Base-by-base conservation (phyloP, 1,140 invertebrate species). In the Venustaconcha ellipsiformis region DNA sequence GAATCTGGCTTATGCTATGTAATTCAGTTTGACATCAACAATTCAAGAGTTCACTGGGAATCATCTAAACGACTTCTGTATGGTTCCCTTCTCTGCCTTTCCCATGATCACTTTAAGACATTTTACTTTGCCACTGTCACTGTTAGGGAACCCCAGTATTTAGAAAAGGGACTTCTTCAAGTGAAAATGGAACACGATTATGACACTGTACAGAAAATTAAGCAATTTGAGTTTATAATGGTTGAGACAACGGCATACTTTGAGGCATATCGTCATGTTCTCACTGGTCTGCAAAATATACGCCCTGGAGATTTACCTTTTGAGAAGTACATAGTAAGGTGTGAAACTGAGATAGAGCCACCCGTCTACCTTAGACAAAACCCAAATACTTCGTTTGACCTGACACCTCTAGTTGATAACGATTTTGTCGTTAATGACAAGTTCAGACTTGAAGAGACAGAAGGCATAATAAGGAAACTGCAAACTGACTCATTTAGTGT, bases 31-130 rank as follows among this genome's bases (percentile, higher is more conserved):
- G 81, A 87, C 71, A 72, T 78, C 2, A 74, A 72, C 1, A 72
- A 78, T 4, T 56, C 86, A 26, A 78, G 68, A 30, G 77, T 89
- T 15, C 80, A 84, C 8, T 90, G 88, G 89, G 77, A 88, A 70
- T 72, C 64, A 37, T 90, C 90, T 4, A 93, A 93, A 83, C 89
- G 92, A 63, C 92, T 96, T 57, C 91, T 95, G 83, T 93, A 89
- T 86, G 94, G 95, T 1, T 93, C 94, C 0, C 87, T 96, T 26
- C 79, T 96, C 0, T 92, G 94, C 72, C 92, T 96, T 30, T 94
- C 93, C 0, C 89, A 82, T 11, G 92, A 94, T 83, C 91, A 93
- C 68, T 95, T 95, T 84, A 85, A 91, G 60, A 92, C 91, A 48
- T 88, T 94, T 57, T 87, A 94, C 58, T 92, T 95, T 78, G 94